A percentile compares a stretch with the other conserved stretches of the same genome.
Conservation (phyloP, 2,797 vertebrate species). For the Etheostoma perlongum region DNA sequence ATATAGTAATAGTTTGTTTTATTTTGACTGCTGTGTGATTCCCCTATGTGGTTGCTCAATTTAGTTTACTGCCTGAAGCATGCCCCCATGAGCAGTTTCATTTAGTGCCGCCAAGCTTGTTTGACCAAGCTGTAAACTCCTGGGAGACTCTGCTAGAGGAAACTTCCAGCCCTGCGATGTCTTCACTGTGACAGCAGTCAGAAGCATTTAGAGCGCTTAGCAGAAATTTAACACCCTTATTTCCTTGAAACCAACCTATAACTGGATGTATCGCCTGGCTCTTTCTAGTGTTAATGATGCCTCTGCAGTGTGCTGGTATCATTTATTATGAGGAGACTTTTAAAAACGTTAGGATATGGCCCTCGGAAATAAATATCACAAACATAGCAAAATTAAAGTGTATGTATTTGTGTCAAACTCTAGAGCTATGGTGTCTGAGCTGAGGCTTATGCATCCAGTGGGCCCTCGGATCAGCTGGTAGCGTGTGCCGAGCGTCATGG, state of each 20-base stretch:
- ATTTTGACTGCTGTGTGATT: conserved; percentile 18
- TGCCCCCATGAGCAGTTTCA: conserved; percentile 10
- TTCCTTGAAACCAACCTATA: conserved; percentile 24
- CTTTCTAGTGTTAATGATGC: conserved; percentile 21
- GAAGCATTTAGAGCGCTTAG: conserved; percentile 22
- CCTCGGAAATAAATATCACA: not conserved
- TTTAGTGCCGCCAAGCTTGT: conserved; percentile 28
- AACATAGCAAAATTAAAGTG: conserved; percentile 33
- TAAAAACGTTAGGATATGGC: not conserved
- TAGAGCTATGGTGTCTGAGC: conserved; percentile 63
- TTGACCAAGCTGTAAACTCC: conserved; percentile 32
- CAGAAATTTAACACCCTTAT: conserved; percentile 30
- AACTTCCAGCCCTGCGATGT: conserved; percentile 12
- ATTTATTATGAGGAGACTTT: conserved; percentile 3
- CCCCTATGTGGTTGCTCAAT: conserved; percentile 10
- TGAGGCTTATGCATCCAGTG: conserved; percentile 69
- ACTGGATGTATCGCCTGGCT: conserved; percentile 22
- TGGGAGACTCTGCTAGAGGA: conserved; percentile 32
- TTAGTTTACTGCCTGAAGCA: conserved; percentile 34
- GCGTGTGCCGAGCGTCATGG: conserved; percentile 65
- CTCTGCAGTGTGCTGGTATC: conserved; percentile 28
- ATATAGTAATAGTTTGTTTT: not conserved
- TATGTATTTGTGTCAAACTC: conserved; percentile 28
- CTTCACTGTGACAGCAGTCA: conserved; percentile 38
- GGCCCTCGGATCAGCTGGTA: conserved; percentile 63